These are phyloP conservation scores for Labrus mixtus DNA, from an alignment of 2,113 vertebrate species.

Conservation along the genomic window DNA sequence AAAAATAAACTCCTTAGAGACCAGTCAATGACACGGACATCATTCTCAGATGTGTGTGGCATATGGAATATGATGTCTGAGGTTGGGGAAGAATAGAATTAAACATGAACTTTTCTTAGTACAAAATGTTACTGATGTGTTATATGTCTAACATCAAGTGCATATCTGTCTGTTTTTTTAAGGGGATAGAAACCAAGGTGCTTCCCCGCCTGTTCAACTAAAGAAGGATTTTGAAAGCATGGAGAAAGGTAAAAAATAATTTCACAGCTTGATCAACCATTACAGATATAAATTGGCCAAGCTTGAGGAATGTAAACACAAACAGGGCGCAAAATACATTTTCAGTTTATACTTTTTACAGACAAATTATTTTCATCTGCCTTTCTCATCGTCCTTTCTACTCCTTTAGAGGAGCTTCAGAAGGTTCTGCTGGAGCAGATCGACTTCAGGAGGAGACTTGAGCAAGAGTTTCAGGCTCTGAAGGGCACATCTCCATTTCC, in stretches of 20 bases:
- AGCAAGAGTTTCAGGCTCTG: slow-evolving; percentile 97
- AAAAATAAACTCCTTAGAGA: neutral
- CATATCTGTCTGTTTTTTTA: slow-evolving; percentile 19
- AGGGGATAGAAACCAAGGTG: slow-evolving; percentile 92
- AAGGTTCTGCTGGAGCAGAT: slow-evolving; percentile 99
- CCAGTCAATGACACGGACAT: neutral
- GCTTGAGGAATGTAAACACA: neutral
- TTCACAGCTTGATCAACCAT: neutral
- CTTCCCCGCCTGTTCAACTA: slow-evolving; percentile 88
- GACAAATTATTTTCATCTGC: neutral
- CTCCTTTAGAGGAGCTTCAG: slow-evolving; percentile 94
- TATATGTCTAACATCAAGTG: neutral
- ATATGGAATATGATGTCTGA: neutral
- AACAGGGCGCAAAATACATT: neutral
- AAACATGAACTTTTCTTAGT: neutral
- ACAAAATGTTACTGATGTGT: neutral
- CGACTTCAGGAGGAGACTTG: slow-evolving; percentile 93
- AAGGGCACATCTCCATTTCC: slow-evolving; percentile 95
- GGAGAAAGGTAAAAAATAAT: slow-evolving; percentile 91
- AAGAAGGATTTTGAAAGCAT: slow-evolving; percentile 98
- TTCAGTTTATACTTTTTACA: neutral
- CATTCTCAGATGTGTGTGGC: neutral
- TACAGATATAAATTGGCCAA: neutral
- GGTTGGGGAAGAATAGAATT: neutral
- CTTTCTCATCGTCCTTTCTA: slow-evolving; percentile 50